Evolutionary conservation across 2,797 vertebrate genomes (phyloP).

Genomic region (Acipenser transmontanus): DNA sequence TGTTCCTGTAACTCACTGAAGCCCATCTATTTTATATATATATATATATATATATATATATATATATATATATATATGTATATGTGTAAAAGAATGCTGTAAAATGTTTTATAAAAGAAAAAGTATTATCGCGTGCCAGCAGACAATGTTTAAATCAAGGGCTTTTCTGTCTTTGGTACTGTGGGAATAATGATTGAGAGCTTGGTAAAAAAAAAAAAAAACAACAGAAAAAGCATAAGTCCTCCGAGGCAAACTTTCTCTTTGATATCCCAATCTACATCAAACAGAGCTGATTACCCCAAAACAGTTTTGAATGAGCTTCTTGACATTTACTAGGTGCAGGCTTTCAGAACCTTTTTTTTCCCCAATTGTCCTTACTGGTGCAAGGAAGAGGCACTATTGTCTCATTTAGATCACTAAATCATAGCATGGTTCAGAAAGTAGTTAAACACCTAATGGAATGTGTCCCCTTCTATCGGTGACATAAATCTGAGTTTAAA

Average conservation of each 20-base stretch:
- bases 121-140: not conserved
- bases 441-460: no score
- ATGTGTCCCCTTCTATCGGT: no score
- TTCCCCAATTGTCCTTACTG: no score
- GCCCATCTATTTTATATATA: no score
- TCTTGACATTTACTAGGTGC: conserved; percentile 2
- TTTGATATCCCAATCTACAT: conserved; percentile 3
- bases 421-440: no score
- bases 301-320: not conserved
- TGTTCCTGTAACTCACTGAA: no score
- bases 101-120: not conserved
- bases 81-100: no score
- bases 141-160: not conserved
- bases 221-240: not conserved
- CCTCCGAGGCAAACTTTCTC: not conserved
- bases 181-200: not conserved
- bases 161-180: not conserved
- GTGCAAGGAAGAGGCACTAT: no score
- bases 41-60: no score
- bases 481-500: no score
- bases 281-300: not conserved
- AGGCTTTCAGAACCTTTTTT: not conserved
- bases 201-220: not conserved
- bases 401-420: no score
- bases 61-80: no score